Evolutionary conservation across 2,888 invertebrate species (phyloP).

Genomic region (Hypselothyrea guttata): DNA sequence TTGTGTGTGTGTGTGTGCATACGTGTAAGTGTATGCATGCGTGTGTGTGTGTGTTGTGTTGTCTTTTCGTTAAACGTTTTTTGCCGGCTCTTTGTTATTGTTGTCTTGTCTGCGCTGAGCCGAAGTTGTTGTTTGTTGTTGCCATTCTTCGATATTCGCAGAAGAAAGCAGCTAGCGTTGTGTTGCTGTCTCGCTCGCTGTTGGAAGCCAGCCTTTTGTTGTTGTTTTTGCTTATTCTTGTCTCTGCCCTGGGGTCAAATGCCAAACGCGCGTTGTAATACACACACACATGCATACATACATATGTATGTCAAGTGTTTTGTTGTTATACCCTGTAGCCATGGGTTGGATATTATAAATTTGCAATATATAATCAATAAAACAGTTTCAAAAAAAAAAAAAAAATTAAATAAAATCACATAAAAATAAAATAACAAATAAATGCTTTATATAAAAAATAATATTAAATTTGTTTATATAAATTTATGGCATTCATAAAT

Average conservation of each 20-base stretch:
- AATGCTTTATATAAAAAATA: too few species aligned
- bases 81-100: slow-evolving; percentile 14
- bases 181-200: slow-evolving; percentile 5
- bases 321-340: too few species aligned
- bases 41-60: slow-evolving; percentile 6
- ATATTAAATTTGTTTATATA: too few species aligned
- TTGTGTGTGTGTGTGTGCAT: slow-evolving; percentile 31
- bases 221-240: slow-evolving; percentile 37
- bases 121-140: slow-evolving; percentile 34
- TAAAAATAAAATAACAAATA: too few species aligned
- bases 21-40: background rate
- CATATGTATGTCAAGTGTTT: slow-evolving; percentile 37
- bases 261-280: slow-evolving; percentile 7
- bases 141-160: slow-evolving; percentile 46
- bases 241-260: slow-evolving; percentile 52
- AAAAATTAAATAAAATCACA: too few species aligned
- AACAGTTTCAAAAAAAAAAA: too few species aligned
- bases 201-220: slow-evolving; percentile 17
- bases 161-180: slow-evolving; percentile 45
- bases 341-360: too few species aligned
- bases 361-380: too few species aligned
- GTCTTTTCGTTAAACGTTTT: slow-evolving; percentile 8
- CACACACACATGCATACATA: too few species aligned
- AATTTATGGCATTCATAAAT: too few species aligned
- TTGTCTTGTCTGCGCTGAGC: too few species aligned